Base-by-base conservation (phyloP, 2,113 vertebrate species). In the Antidorcas marsupialis region DNA sequence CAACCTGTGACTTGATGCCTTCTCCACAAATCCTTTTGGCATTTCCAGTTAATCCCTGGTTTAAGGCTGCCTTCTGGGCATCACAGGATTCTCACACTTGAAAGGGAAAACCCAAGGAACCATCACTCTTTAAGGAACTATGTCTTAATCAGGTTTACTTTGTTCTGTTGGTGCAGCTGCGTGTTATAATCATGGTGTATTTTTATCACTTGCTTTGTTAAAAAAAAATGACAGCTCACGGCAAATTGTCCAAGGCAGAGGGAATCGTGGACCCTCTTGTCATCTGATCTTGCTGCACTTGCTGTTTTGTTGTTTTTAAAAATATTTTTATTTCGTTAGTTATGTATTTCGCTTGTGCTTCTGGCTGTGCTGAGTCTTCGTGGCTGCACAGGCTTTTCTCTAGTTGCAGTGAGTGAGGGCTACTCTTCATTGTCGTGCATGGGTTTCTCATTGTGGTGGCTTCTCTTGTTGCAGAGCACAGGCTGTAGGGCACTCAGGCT, bases 111-210 rank as follows among this genome's bases (percentile, higher is more conserved):
- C 60, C 21, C 87, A 84, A 89, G 89, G 6, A 78, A 74, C 87
- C 96, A 47, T 95, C 94, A 47, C 71, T 98, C 86, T 94, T 93
- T 57, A 91, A 97, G 87, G 71, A 87, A 55, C 67, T 81, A 50
- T 92, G 89, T 96, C 95, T 97, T 97, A 96, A 89, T 97, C 95
- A 97, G 94, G 94, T 98, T 96, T 91, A 89, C 84, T 89, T 91
- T 94, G 78, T 89, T 86, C 50, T n/a, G 64, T 93, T 89, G 86
- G 39, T 62, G 2, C 71, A 91, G 83, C 93, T 87, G 83, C 55
- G 81, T 87, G 15, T 94, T 67, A 53, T 59, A 89, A 27, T 96
- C 74, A 93, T 0, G 33, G 86, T 43, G 5, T 78, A 83, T 97
- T 97, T 97, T 95, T 93, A 95, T 89, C 71, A 25, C 89, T 94